phyloP scores from a whole-genome alignment of 2,888 invertebrate genomes.

The Drosophila helvetica region DNA sequence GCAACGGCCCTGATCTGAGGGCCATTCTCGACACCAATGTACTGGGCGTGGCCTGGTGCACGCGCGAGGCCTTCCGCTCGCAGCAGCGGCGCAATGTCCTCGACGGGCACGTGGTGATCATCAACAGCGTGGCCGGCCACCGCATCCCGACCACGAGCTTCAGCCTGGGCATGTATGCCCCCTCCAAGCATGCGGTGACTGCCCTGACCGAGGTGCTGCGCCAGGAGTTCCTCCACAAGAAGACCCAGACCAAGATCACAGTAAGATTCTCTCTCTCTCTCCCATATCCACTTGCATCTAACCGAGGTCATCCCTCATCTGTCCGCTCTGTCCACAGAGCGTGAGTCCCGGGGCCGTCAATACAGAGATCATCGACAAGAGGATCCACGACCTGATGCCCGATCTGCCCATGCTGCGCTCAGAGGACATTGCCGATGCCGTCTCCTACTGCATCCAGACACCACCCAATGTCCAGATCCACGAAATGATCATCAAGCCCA shows the following conservation, averaged over 20 bases:
- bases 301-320: too few relatives aligned
- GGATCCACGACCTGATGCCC: rapidly evolving
- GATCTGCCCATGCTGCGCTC: constrained; percentile 49
- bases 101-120: constrained; percentile 85
- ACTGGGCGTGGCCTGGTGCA: constrained; percentile 84
- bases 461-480: constrained; percentile 79
- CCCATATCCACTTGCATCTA: neutral
- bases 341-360: constrained; percentile 78
- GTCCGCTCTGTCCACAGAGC: constrained; percentile 58
- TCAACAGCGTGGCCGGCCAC: constrained; percentile 83
- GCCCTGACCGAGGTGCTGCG: constrained; percentile 81
- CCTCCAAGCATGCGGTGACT: constrained; percentile 82
- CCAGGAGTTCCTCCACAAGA: constrained; percentile 77
- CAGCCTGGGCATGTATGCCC: constrained; percentile 77
- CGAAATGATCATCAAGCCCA: constrained; percentile 73
- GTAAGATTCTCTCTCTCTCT: constrained; percentile 47
- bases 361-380: constrained; percentile 69
- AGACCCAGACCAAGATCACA: constrained; percentile 77
- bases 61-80: constrained; percentile 84
- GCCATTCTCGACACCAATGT: constrained; percentile 84
- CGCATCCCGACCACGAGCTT: constrained; percentile 74
- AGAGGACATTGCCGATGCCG: constrained; percentile 78
- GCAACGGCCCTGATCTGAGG: constrained; percentile 68
- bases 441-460: constrained; percentile 74
- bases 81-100: constrained; percentile 84